A percentile compares a stretch with the other conserved stretches of the same genome.
These are phyloP conservation scores for Tribolium madens DNA, from an alignment of 1,140 invertebrate species.

Conservation along the genomic window DNA sequence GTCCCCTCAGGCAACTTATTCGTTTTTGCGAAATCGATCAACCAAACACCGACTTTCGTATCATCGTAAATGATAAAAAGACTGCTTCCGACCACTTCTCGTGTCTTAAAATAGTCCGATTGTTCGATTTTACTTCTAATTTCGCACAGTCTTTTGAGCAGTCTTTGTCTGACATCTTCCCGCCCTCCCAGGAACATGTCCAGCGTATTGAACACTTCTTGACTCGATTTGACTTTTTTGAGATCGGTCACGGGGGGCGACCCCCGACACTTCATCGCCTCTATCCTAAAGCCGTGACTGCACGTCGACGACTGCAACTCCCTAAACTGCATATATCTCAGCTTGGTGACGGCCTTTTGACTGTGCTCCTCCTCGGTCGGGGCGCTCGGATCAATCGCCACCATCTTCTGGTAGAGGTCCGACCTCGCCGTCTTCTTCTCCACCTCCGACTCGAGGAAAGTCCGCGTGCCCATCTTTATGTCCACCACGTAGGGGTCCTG, in stretches of 20 bases:
- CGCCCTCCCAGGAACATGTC: constrained; percentile 80
- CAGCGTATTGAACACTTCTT: constrained; percentile 84
- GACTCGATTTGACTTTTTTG: constrained; percentile 80
- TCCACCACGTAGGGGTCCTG: constrained; percentile 90
- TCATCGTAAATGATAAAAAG: constrained; percentile 94
- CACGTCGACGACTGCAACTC: constrained; percentile 94
- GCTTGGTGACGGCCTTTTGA: constrained; percentile 86
- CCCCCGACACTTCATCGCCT: constrained; percentile 90
- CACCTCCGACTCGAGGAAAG: constrained; percentile 95
- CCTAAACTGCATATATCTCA: constrained; percentile 95
- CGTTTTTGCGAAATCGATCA: constrained; percentile 97
- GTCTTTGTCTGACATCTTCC: constrained; percentile 74
- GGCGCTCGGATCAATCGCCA: constrained; percentile 88
- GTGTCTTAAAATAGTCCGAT: constrained; percentile 88
- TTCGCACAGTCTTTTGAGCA: constrained; percentile 81
- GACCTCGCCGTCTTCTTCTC: constrained; percentile 81
- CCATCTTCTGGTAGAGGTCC: constrained; percentile 93
- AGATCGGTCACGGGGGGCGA: constrained; percentile 80
- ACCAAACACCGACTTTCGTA: constrained; percentile 88
- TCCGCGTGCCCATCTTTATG: constrained; percentile 92
- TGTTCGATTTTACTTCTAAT: constrained; percentile 84
- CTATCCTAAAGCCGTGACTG: constrained; percentile 93
- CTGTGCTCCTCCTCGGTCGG: constrained; percentile 87
- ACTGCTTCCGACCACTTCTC: constrained; percentile 96
- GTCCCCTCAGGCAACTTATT: constrained; percentile 78